Conservation (phyloP, 2,113 vertebrate species). For the Mustelus asterias region DNA sequence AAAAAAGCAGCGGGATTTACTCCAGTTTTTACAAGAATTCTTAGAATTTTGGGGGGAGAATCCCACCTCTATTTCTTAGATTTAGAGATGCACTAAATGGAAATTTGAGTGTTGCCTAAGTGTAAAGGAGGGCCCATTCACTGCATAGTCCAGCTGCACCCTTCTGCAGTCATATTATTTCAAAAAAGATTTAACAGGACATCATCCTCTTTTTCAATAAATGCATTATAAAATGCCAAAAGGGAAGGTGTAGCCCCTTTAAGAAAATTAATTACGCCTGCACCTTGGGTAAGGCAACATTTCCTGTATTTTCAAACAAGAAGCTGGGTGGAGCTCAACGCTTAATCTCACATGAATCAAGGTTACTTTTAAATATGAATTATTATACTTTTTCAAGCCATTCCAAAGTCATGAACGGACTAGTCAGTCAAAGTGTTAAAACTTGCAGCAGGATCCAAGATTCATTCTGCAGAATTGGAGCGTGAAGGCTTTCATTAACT, state of each 20-base stretch:
- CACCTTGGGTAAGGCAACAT: no score
- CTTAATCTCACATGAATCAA: neutral
- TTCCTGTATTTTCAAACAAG: neutral
- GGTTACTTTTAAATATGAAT: neutral
- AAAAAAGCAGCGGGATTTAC: no score
- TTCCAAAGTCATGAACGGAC: constrained; percentile 26
- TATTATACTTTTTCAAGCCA: neutral
- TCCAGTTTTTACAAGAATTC: no score
- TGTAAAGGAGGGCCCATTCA: neutral
- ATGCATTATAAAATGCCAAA: neutral
- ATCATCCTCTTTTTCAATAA: neutral
- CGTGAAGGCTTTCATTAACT: neutral
- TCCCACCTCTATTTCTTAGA: neutral
- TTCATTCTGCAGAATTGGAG: neutral
- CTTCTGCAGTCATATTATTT: neutral
- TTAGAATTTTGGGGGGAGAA: no score
- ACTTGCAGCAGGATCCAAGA: neutral
- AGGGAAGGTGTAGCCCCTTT: neutral
- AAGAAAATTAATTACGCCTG: neutral
- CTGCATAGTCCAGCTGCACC: neutral
- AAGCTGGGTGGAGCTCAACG: neutral
- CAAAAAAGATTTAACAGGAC: neutral
- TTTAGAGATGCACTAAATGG: neutral
- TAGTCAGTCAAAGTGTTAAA: neutral
- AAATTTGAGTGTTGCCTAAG: neutral